Evolutionary conservation across 1,140 invertebrate genomes (phyloP), one percentile per base, ranked within the genome.

Genomic region (Drosophila trapezifrons): DNA sequence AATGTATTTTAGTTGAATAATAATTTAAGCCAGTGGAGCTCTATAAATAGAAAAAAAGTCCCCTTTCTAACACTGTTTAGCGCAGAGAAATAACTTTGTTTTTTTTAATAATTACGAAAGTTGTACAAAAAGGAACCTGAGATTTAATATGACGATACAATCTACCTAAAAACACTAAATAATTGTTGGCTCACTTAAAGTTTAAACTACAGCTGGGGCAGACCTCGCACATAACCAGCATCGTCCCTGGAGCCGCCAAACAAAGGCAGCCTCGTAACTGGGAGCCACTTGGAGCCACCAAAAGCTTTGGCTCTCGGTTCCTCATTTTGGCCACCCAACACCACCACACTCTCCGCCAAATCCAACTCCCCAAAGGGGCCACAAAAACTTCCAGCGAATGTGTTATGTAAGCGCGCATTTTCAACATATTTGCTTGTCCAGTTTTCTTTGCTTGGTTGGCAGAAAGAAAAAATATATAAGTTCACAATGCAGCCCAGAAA

Each of bases 381-480:
- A 35, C 64, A 54, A 76, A 76, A 59, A 76, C 75, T 77, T 52
- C 49, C 42, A 70, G 22, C 63, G 22, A 43, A 70, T 76, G 62
- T 72, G 79, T 86, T 86, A 86, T 87, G 76, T 86, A 86, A 86
- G 79, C 72, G 78, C 67, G 64, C 60, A 86, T 86, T 82, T 85
- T 80, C 78, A 40, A 73, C 62, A 62, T 80, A 66, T 75, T 82
- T 71, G 60, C 54, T 59, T 37, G 45, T 9, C 40, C 63, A 58
- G 62, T 79, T 77, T 82, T 56, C 57, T 57, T 76, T 80, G 78
- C 78, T 77, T 71, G 46, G 40, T 65, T 82, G 78, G 78, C 78
- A 86, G 35, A 75, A 86, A 81, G 1, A 38, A 46, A 63, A 22
- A 46, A 32, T 22, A n/a, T n/a, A 56, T 32, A 76, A 75, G 47